Percentiles rank a stretch among this genome's conserved stretches.
These are phyloP conservation scores for Fregata magnificens DNA, from an alignment of 2,113 vertebrate species.

Conservation along the genomic window DNA sequence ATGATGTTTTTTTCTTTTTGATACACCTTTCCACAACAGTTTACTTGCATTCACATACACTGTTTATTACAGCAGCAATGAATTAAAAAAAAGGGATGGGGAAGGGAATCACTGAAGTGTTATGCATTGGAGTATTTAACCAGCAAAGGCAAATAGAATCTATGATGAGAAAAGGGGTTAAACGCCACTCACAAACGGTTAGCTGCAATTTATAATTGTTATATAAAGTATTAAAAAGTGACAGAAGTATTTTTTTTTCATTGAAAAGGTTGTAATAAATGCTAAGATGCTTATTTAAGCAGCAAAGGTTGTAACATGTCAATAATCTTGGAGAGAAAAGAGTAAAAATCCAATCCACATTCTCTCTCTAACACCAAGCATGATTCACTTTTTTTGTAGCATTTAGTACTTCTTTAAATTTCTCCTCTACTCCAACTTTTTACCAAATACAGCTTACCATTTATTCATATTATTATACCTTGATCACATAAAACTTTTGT, in stretches of 20 bases:
- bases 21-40: not conserved
- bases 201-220: not conserved
- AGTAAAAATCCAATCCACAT: not conserved
- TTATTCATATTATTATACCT: not conserved
- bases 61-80: not conserved
- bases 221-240: not conserved
- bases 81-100: not conserved
- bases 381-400: fast-evolving
- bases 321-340: not conserved
- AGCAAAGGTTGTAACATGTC: not conserved
- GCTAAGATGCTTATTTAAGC: not conserved
- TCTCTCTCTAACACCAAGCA: not conserved
- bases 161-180: not conserved
- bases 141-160: not conserved
- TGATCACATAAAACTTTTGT: not conserved
- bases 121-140: not conserved
- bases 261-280: not conserved
- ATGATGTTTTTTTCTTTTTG: not conserved
- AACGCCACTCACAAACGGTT: not conserved
- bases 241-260: not conserved
- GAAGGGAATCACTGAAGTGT: not conserved
- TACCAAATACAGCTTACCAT: not conserved
- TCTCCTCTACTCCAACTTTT: not conserved
- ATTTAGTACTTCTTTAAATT: not conserved
- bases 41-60: not conserved